Base-by-base conservation (phyloP, 2,797 vertebrate genomes). In the Xiphorhynchus erythropygius region DNA sequence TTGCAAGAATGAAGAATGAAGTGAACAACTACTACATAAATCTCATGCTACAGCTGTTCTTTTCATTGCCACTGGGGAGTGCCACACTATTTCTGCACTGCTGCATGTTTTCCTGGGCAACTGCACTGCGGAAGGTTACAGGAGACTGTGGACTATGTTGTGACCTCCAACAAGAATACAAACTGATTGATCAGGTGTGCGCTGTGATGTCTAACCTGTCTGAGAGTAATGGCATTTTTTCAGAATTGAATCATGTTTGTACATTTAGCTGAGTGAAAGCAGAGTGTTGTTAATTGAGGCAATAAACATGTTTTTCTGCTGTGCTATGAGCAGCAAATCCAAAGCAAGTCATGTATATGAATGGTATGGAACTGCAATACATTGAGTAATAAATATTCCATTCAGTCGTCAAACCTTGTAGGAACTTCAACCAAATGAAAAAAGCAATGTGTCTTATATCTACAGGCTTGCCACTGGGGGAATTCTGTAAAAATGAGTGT, bases 371-470 rank as follows among this genome's bases (percentile, higher is more conserved):
- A 65, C 59, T 50, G 37, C 30, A 78, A 28, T 69, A 64, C 35
- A 19, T 30, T 78, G 28, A 75, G 75, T 73, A 82, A 89, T 95
- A 93, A 70, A 88, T 74, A 93, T 94, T 88, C 95, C 32, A 55
- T 93, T 95, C 90, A 82, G 89, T 96, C 50, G 3, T 96, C 89
- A 96, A 94, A 87, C 88, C 60, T 94, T 90, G 85, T 50, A 90
- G 87, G 52, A 94, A 84, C 87, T 93, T 96, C 89, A 91, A 41
- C n/a, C 90, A 96, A 89, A 90, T 93, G 92, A 92, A 87, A 94
- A 95, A 77, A 75, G 84, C 91, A 87, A 64, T 33, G 75, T 93
- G 65, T 95, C 68, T 94, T 88, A 28, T 76, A 79, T 64, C 81
- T 94, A 6, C 53, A 56, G 6, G 0, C 71, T 82, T 84, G 89